Percentiles rank a stretch among this genome's conserved stretches.
Conservation (phyloP, 2,888 invertebrate genomes). For the Folsomia candida region DNA sequence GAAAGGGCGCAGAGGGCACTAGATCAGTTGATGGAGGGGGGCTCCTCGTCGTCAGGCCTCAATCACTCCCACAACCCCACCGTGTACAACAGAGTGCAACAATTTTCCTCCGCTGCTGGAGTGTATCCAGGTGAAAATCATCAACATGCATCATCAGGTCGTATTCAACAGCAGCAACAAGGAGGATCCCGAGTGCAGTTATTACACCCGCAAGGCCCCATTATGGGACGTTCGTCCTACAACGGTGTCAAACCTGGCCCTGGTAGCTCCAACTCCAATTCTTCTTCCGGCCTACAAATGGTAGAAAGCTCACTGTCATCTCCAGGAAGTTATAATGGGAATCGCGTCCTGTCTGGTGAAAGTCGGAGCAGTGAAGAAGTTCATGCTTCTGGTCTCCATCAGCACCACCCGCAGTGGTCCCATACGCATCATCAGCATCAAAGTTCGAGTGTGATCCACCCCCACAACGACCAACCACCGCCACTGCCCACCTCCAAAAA, state of each 20-base stretch:
- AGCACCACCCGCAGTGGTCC: neutral
- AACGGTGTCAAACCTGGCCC: slow-evolving; percentile 45
- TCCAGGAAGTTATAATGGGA: slow-evolving; percentile 21
- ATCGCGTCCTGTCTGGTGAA: neutral
- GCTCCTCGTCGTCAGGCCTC: slow-evolving; percentile 8
- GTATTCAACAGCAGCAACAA: neutral
- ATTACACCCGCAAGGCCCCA: slow-evolving; percentile 39
- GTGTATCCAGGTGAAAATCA: neutral
- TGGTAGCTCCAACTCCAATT: slow-evolving; percentile 34
- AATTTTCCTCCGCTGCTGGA: slow-evolving; percentile 15
- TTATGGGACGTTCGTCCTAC: too few species aligned
- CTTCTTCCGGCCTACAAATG: slow-evolving; percentile 26
- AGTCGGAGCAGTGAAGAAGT: neutral
- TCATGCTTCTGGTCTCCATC: neutral
- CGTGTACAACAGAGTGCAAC: slow-evolving; percentile 25
- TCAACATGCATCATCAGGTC: neutral
- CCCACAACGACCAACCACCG: slow-evolving; percentile 37
- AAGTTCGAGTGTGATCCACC: neutral
- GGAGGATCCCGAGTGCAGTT: slow-evolving; percentile 8
- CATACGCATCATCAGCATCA: slow-evolving; percentile 6
- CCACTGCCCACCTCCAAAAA: slow-evolving; percentile 46
- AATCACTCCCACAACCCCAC: slow-evolving; percentile 26
- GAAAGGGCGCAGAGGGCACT: slow-evolving; percentile 48
- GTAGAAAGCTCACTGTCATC: slow-evolving; percentile 38
- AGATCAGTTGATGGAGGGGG: slow-evolving; percentile 35